Percentiles rank a stretch among this genome's conserved stretches.
These are phyloP conservation scores for Pogonognathellus flavescens DNA, from an alignment of 1,140 invertebrate genomes.

Conservation along the genomic window DNA sequence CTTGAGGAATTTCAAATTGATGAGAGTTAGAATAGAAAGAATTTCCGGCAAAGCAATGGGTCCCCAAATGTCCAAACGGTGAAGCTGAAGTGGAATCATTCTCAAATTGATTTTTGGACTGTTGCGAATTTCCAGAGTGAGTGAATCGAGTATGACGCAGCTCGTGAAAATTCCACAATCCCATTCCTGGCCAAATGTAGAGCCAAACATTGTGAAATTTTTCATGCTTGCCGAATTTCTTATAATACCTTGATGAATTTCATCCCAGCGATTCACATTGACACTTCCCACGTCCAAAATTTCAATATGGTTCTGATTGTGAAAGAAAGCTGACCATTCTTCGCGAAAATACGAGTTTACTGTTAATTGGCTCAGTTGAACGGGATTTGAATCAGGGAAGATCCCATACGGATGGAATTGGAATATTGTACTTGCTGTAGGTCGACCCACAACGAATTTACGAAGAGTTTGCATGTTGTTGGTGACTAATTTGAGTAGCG, in stretches of 20 bases:
- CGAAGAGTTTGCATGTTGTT: background rate
- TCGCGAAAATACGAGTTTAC: conserved; percentile 56
- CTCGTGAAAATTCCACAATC: conserved; percentile 52
- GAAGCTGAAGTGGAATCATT: conserved; percentile 42
- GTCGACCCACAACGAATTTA: conserved; percentile 16
- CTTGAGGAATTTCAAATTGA: conserved; percentile 33
- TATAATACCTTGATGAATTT: conserved; percentile 33
- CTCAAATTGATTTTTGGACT: conserved; percentile 54
- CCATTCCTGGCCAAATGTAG: conserved; percentile 56
- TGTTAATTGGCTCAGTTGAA: conserved; percentile 51
- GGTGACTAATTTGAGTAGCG: background rate
- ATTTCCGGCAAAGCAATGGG: conserved; percentile 44
- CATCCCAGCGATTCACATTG: conserved; percentile 50
- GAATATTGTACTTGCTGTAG: conserved; percentile 21
- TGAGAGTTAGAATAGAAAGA: conserved; percentile 31
- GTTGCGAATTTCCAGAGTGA: conserved; percentile 54
- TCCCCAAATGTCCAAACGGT: conserved; percentile 47
- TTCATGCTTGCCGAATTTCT: conserved; percentile 16
- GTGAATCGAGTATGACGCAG: background rate
- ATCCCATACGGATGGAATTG: conserved; percentile 43
- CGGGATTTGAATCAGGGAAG: background rate
- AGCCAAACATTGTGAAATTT: conserved; percentile 50
- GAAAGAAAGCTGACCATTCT: conserved; percentile 55
- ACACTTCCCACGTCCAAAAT: conserved; percentile 50
- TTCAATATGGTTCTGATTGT: conserved; percentile 38